A percentile compares a stretch with the other conserved stretches of the same genome.
phyloP scores from a whole-genome alignment of 1,140 invertebrate genomes.

The Mamestra configurata region DNA sequence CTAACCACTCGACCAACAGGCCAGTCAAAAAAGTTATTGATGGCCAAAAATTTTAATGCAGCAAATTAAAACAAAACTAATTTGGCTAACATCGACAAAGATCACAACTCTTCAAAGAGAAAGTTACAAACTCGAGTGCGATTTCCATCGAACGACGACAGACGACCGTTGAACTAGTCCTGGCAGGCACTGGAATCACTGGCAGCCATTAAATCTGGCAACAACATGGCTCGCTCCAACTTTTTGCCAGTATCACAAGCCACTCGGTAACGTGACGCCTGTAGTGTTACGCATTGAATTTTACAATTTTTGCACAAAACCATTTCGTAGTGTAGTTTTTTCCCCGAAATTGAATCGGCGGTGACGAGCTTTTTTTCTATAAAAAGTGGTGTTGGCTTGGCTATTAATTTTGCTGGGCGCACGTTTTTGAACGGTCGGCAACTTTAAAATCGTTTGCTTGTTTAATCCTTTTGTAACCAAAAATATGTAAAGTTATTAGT shows the following conservation, averaged over 20 bases:
- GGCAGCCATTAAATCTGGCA: conserved; percentile 30
- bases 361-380: conserved; percentile 42
- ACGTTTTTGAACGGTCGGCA: conserved; percentile 24
- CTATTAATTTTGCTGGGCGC: conserved; percentile 34
- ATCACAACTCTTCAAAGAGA: conserved; percentile 6
- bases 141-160: conserved; percentile 37
- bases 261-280: conserved; percentile 34
- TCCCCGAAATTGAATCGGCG: conserved; percentile 53
- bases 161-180: conserved; percentile 46
- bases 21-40: too few relatives aligned
- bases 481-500: neutral
- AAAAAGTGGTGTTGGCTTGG: conserved; percentile 29
- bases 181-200: neutral
- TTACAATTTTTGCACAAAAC: conserved; percentile 53
- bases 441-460: conserved; percentile 30
- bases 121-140: neutral
- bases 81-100: neutral
- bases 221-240: conserved; percentile 13
- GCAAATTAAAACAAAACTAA: neutral
- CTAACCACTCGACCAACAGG: too few relatives aligned
- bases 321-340: conserved; percentile 53
- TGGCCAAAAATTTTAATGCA: neutral
- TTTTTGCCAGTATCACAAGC: conserved; percentile 36
- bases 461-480: neutral
- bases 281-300: conserved; percentile 47